Evolutionary conservation across 2,888 invertebrate genomes (phyloP), one percentile per base, ranked within the genome.

Genomic region (Machimus rusticus): DNA sequence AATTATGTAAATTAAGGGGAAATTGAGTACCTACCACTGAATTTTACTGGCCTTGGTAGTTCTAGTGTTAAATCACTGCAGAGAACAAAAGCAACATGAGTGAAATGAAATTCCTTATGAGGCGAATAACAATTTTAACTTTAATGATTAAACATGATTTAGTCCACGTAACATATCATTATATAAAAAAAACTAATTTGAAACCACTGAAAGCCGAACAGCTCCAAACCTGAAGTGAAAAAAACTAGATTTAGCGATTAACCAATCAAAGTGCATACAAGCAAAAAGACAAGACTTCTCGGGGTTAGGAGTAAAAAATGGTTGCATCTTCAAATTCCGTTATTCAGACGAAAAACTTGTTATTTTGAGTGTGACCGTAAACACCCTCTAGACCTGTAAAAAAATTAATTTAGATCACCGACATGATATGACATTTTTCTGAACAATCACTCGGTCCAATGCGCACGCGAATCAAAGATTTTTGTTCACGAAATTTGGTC

Each of bases 371-470:
- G 31, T n/a, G 1, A 28, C 28, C 31, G 31, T 55, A 46, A 46
- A 46, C 46, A 46, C 46, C 16, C 46, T 23, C 9, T 8, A 19
- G 23, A 9, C 23, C 1, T 19, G 2, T 57, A 57, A 57, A 57
- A 57, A 57, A n/a, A 14, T 37, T 37, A 37, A 76, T 76, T 37
- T 19, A 16, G 34, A 37, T 6, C 76, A 34, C 5, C 28, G 23
- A 23, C 66, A 28, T 79, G 79, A 79, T 51, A 31, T 79, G 55
- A 79, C 51, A 79, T 79, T 79, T 79, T 79, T 46, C 51, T 8
- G n/a, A 82, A 82, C 57, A 82, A 82, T 82, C 66, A 82, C 12
- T 8, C 66, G 82, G 51, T 66, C n/a, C 57, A 82, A 28, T 66
- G 82, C 34, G 6, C 82, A 82, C 37, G 8, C 28, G 34, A 57